Evolutionary conservation across 1,140 invertebrate genomes (phyloP), one percentile per base, ranked within the genome.

Genomic region (Bombus turneri): DNA sequence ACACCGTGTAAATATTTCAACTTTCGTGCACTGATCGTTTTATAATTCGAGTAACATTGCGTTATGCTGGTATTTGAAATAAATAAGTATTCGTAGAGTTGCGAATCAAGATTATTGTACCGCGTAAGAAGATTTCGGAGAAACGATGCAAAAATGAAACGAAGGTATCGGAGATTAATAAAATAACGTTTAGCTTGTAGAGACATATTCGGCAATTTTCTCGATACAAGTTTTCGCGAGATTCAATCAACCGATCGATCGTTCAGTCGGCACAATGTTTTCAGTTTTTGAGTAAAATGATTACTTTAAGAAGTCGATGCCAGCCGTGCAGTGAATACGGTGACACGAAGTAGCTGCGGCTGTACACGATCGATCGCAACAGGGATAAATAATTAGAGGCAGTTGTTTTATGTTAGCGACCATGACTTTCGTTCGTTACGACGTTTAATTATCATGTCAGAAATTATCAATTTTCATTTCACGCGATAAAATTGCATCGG

Each of bases 221-320:
- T 53, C 18, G 25, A 12, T 4, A 62, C 3, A 12, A 62, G 2
- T n/a, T 62, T 68, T 62, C 68, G 18, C 41, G 59, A 69, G 47
- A 85, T 87, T 87, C 85, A 41, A 85, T 88, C 85, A 82, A 88
- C 75, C 80, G 57, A 88, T 88, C 68, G 73, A 88, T 88, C 68
- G 73, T 43, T 34, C 82, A 79, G 81, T 88, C 85, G 74, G 82
- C 59, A 59, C 64, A 53, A 88, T 72, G 81, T 87, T 88, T 41
- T 39, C 57, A 37, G 0, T 0, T 22, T 53, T 15, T 22, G 28
- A 53, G 47, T 39, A 59, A 76, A n/a, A 43, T 28, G 72, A 39
- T 68, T 85, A 37, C 34, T 10, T n/a, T 88, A 39, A 8, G 8
- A 1, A 81, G 79, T 88, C 78, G 88, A 85, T 81, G 77, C 25